Conservation (phyloP, 2,888 invertebrate species). For the Parnassius orleans region DNA sequence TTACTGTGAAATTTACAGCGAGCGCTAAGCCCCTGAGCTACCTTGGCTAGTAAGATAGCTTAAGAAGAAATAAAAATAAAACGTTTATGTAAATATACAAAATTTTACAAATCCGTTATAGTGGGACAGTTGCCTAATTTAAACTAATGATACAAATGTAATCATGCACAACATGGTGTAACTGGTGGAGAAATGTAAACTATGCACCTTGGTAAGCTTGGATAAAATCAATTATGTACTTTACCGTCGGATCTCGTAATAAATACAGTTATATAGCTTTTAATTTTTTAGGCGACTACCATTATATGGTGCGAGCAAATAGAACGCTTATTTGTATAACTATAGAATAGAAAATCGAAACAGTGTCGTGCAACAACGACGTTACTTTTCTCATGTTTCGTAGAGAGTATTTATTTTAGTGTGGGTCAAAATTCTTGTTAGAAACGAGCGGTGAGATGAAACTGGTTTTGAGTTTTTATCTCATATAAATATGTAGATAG, state of each 20-base stretch:
- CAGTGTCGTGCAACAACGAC: slow-evolving; percentile 50
- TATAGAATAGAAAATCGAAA: slow-evolving; percentile 54
- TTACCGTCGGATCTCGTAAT: slow-evolving; percentile 75
- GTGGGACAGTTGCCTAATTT: slow-evolving; percentile 43
- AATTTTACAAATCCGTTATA: slow-evolving; percentile 38
- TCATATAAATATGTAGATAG: slow-evolving; percentile 72
- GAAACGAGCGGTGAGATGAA: slow-evolving; percentile 65
- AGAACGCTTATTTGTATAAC: slow-evolving; percentile 51
- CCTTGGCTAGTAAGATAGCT: background rate
- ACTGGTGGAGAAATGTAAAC: slow-evolving; percentile 55
- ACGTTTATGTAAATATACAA: slow-evolving; percentile 20
- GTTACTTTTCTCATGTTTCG: slow-evolving; percentile 73
- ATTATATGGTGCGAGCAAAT: slow-evolving; percentile 45
- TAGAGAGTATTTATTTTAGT: slow-evolving; percentile 78
- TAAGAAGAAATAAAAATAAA: slow-evolving; percentile 9
- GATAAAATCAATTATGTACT: slow-evolving; percentile 77
- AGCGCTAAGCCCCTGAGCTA: too few relatives aligned
- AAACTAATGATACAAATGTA: slow-evolving; percentile 29
- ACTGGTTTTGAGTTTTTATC: slow-evolving; percentile 71
- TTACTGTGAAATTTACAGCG: too few relatives aligned
- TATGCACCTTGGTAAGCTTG: slow-evolving; percentile 56
- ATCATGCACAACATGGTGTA: slow-evolving; percentile 28
- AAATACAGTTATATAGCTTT: slow-evolving; percentile 70
- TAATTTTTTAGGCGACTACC: slow-evolving; percentile 61
- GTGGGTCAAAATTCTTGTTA: slow-evolving; percentile 77